phyloP scores from a whole-genome alignment of 2,888 invertebrate genomes.

The Drosophila algonquin region DNA sequence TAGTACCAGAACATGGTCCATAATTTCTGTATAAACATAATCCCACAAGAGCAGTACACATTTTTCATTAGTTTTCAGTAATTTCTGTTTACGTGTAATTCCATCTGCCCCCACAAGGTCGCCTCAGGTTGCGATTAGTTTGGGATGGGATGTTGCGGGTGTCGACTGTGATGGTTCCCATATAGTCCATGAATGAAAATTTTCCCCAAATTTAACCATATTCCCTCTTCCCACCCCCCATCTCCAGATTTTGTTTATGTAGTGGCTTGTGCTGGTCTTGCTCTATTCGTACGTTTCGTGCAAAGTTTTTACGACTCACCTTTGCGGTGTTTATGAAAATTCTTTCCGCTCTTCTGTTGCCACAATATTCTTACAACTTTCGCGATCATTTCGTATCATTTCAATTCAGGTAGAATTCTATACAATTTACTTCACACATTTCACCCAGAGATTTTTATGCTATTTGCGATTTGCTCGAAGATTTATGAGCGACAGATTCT shows the following conservation, averaged over 20 bases:
- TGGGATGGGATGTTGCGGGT: not conserved
- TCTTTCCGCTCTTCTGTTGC: slow-evolving; percentile 4
- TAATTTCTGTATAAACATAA: slow-evolving; percentile 34
- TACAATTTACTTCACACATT: slow-evolving; percentile 29
- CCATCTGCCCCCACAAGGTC: slow-evolving; percentile 66
- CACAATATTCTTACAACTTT: slow-evolving; percentile 44
- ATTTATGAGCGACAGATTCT: slow-evolving; percentile 39
- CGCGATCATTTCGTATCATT: slow-evolving; percentile 13
- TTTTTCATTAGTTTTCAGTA: slow-evolving; percentile 13
- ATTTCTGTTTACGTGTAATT: slow-evolving; percentile 57
- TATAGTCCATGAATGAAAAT: slow-evolving; percentile 58
- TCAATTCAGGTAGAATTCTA: slow-evolving; percentile 24
- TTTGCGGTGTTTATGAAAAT: slow-evolving; percentile 58
- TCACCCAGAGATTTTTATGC: not conserved
- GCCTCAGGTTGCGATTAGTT: slow-evolving; percentile 15
- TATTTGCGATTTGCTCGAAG: slow-evolving; percentile 11
- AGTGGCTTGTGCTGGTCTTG: slow-evolving; percentile 2
- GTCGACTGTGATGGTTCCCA: slow-evolving; percentile 18
- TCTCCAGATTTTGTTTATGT: slow-evolving; percentile 59
- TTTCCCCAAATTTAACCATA: slow-evolving; percentile 32
- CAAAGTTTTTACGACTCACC: slow-evolving; percentile 51
- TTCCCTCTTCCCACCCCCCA: slow-evolving; percentile 3
- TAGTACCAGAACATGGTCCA: slow-evolving; percentile 5
- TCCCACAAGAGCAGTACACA: slow-evolving; percentile 1
- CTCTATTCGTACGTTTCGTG: slow-evolving; percentile 8